These are phyloP conservation scores for Cyclophora punctaria DNA, from an alignment of 2,888 invertebrate genomes.

Conservation along the genomic window DNA sequence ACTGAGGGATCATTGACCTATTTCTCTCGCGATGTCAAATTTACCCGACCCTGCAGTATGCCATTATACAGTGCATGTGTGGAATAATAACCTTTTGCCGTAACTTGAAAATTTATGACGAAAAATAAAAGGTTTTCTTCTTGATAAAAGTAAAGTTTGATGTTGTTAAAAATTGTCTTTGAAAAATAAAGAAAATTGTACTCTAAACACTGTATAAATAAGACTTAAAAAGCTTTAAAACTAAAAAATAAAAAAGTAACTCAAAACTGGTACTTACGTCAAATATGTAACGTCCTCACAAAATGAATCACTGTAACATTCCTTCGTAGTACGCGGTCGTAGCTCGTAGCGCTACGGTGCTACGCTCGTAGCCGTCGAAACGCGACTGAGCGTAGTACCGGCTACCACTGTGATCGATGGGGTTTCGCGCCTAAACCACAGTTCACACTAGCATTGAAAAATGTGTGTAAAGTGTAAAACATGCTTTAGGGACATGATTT, in stretches of 20 bases:
- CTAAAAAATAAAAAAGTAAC: too few species aligned
- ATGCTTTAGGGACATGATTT: too few species aligned
- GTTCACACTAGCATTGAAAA: too few species aligned
- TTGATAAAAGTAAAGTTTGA: too few species aligned
- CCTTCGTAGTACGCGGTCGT: constrained; percentile 23
- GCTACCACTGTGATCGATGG: constrained; percentile 35
- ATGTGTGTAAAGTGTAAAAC: too few species aligned
- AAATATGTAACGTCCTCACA: constrained; percentile 14
- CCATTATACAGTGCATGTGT: too few species aligned
- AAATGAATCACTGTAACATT: constrained; percentile 23
- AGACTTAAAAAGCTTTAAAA: too few species aligned
- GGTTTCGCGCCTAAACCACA: constrained; percentile 10
- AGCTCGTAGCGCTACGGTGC: constrained; percentile 28
- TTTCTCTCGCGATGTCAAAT: constrained; percentile 7
- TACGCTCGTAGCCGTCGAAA: constrained; percentile 51
- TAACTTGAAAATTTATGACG: too few species aligned
- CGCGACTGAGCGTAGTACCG: constrained; percentile 41
- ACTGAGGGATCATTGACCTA: constrained; percentile 14
- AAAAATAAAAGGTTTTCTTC: too few species aligned
- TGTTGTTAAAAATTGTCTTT: too few species aligned
- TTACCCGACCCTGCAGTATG: neutral
- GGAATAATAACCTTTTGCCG: constrained; percentile 1
- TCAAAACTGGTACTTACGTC: neutral
- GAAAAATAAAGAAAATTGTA: too few species aligned
- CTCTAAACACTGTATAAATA: too few species aligned